These are phyloP conservation scores for Ecliptopera silaceata DNA, from an alignment of 2,888 invertebrate species.

Conservation along the genomic window DNA sequence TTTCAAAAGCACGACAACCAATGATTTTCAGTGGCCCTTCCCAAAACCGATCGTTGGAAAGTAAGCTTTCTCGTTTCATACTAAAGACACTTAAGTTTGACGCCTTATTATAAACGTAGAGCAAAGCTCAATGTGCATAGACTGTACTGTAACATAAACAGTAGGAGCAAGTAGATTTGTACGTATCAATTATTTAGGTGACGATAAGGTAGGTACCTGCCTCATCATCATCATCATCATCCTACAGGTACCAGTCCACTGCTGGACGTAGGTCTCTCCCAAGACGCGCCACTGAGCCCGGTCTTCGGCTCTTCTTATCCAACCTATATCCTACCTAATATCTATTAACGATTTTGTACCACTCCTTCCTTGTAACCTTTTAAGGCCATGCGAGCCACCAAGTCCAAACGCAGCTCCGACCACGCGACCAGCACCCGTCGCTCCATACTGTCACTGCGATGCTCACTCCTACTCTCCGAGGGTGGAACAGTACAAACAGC, in stretches of 20 bases:
- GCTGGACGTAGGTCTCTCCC: no score
- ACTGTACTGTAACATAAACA: no score
- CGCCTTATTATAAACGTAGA: background rate
- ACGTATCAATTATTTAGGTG: no score
- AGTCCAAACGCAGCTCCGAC: slow-evolving; percentile 69
- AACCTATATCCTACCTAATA: no score
- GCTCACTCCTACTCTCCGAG: slow-evolving; percentile 83
- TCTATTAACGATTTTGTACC: no score
- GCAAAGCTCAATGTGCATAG: background rate
- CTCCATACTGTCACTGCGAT: slow-evolving; percentile 86
- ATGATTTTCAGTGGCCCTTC: slow-evolving; percentile 84
- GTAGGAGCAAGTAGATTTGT: no score
- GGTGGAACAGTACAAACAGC: slow-evolving; percentile 84
- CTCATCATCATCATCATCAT: no score
- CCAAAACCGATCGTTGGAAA: slow-evolving; percentile 81
- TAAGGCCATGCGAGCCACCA: slow-evolving; percentile 84
- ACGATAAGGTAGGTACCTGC: no score
- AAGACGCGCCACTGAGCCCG: no score
- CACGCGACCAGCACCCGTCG: slow-evolving; percentile 78
- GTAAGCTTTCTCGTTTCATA: slow-evolving; percentile 54
- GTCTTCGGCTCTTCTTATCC: no score
- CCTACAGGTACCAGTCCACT: no score
- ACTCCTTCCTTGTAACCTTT: no score
- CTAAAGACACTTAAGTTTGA: background rate
- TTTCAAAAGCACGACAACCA: slow-evolving; percentile 74